Evolutionary conservation across 2,113 vertebrate species (phyloP).

Genomic region (Trochalopteron elliotii): DNA sequence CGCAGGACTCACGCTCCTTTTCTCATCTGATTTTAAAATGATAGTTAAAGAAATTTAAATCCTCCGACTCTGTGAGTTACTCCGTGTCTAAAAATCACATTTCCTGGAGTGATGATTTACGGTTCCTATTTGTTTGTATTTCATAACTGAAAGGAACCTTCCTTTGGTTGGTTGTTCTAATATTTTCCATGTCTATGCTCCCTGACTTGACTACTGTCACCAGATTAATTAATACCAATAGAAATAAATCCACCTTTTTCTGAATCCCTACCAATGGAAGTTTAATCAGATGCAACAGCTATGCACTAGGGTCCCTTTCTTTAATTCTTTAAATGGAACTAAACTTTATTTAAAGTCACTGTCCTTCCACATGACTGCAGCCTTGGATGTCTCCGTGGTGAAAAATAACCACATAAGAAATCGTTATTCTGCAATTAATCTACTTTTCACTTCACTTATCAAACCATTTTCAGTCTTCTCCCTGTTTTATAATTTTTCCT

Average conservation of each 20-base stretch:
- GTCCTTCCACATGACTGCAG: neutral
- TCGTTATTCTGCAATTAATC: neutral
- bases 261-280: neutral
- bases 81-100: neutral
- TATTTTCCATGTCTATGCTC: neutral
- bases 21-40: neutral
- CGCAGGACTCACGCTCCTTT: neutral
- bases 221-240: neutral
- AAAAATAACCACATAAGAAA: neutral
- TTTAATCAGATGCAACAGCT: neutral
- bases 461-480: neutral
- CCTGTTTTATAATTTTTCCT: neutral
- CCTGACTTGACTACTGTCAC: neutral
- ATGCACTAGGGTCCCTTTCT: neutral
- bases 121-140: neutral
- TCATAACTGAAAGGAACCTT: neutral
- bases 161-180: neutral
- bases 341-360: neutral
- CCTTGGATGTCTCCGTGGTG: neutral
- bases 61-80: accelerated
- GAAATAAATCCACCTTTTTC: neutral
- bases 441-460: neutral
- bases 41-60: neutral
- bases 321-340: neutral
- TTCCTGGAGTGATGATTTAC: neutral